A percentile compares a stretch with the other conserved stretches of the same genome.
Evolutionary conservation across 2,113 vertebrate species (phyloP).

Genomic region (Porphyrio hochstetteri): DNA sequence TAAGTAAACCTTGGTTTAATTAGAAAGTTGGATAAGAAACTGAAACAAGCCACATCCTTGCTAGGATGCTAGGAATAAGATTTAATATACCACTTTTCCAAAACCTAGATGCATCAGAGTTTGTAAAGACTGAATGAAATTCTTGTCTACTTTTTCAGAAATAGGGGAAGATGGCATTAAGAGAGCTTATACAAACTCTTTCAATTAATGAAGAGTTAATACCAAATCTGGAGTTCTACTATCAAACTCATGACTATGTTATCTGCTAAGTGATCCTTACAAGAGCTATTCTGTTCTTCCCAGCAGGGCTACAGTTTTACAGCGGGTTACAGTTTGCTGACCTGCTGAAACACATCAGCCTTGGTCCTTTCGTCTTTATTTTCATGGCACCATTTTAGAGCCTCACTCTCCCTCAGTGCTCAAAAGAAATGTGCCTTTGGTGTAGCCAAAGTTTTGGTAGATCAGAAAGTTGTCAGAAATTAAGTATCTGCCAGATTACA

Average conservation of each 20-base stretch:
- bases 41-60: not conserved
- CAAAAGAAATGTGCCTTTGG: not conserved
- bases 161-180: not conserved
- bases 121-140: not conserved
- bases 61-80: not conserved
- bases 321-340: not conserved
- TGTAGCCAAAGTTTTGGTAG: not conserved
- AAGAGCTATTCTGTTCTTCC: not conserved
- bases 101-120: not conserved
- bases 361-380: not conserved
- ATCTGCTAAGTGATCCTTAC: not conserved
- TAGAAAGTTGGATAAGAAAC: not conserved
- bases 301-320: not conserved
- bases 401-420: not conserved
- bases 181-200: not conserved
- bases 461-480: not conserved
- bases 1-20: constrained; percentile 24
- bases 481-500: not conserved
- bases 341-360: not conserved
- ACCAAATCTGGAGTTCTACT: not conserved
- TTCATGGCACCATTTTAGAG: not conserved
- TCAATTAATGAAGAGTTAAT: not conserved
- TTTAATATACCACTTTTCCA: not conserved
- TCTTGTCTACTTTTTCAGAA: not conserved
- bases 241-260: not conserved